These are phyloP conservation scores for Cryptotermes secundus DNA, from an alignment of 1,140 invertebrate species.

Conservation along the genomic window DNA sequence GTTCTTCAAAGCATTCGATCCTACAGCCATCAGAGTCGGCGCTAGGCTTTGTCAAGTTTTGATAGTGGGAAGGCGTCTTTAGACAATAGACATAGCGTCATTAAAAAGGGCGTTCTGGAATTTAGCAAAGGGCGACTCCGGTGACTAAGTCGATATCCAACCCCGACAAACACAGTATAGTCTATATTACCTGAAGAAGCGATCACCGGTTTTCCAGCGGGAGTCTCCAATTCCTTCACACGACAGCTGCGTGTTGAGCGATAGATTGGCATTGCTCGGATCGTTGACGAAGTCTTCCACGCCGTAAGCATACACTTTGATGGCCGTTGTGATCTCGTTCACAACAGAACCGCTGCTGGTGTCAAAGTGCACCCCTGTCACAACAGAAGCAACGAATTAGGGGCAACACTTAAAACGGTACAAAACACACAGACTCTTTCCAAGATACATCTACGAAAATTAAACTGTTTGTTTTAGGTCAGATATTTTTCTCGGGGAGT, in stretches of 20 bases:
- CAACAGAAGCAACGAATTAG: background rate
- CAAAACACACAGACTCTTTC: too few relatives aligned
- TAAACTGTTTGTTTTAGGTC: too few relatives aligned
- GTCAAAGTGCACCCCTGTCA: conserved; percentile 84
- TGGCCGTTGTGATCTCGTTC: conserved; percentile 82
- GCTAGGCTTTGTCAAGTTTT: too few relatives aligned
- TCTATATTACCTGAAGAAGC: conserved; percentile 59
- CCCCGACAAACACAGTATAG: background rate
- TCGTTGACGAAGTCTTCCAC: conserved; percentile 84
- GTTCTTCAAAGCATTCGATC: too few relatives aligned
- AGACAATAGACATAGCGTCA: too few relatives aligned
- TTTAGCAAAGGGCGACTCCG: too few relatives aligned
- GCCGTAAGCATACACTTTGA: conserved; percentile 88
- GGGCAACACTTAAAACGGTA: too few relatives aligned
- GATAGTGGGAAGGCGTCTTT: too few relatives aligned
- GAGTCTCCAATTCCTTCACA: conserved; percentile 71
- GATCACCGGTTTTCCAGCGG: conserved; percentile 75
- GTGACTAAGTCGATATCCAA: background rate
- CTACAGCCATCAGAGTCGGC: too few relatives aligned
- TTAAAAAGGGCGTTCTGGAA: background rate
- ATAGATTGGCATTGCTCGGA: conserved; percentile 58
- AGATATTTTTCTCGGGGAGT: too few relatives aligned
- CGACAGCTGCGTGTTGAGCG: conserved; percentile 76
- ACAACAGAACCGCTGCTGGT: conserved; percentile 77
- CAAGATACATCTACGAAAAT: too few relatives aligned